Conservation (phyloP, 2,888 invertebrate species). For the Epinotia brunnichana region DNA sequence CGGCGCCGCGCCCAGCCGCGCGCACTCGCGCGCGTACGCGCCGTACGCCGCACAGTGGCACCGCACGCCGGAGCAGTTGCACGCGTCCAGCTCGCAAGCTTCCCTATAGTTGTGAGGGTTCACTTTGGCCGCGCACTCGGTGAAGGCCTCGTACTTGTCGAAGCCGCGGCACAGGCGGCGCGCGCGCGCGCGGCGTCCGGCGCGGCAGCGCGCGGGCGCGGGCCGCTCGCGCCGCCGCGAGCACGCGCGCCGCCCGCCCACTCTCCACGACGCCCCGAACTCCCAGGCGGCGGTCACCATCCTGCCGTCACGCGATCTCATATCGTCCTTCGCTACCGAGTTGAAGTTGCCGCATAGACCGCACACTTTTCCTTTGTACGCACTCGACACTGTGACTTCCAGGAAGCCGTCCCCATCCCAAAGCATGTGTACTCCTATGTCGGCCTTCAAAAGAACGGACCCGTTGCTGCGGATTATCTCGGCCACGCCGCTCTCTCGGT, state of each 20-base stretch:
- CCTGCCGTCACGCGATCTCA: constrained; percentile 87
- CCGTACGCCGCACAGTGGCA: constrained; percentile 96
- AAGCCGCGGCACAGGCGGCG: constrained; percentile 82
- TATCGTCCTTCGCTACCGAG: constrained; percentile 92
- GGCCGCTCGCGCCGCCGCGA: constrained; percentile 83
- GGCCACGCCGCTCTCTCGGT: constrained; percentile 82
- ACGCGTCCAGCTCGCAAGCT: constrained; percentile 94
- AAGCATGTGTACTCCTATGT: constrained; percentile 91
- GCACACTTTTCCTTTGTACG: constrained; percentile 90
- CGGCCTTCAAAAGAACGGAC: constrained; percentile 86
- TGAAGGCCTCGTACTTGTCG: constrained; percentile 84
- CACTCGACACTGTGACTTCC: constrained; percentile 91
- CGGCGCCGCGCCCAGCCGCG: constrained; percentile 88
- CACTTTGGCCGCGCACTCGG: constrained; percentile 90
- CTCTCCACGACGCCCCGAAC: constrained; percentile 96
- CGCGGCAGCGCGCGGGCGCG: constrained; percentile 75
- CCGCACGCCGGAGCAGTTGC: constrained; percentile 90
- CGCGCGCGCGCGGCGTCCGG: constrained; percentile 74
- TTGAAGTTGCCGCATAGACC: constrained; percentile 98
- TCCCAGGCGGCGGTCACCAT: constrained; percentile 86
- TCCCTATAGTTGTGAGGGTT: constrained; percentile 92
- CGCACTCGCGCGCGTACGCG: constrained; percentile 95
- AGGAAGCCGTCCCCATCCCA: constrained; percentile 98
- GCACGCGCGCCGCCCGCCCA: constrained; percentile 91
- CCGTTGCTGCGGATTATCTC: constrained; percentile 87